Base-by-base conservation (phyloP, 1,140 invertebrate species). In the Sycophaga agraensis region DNA sequence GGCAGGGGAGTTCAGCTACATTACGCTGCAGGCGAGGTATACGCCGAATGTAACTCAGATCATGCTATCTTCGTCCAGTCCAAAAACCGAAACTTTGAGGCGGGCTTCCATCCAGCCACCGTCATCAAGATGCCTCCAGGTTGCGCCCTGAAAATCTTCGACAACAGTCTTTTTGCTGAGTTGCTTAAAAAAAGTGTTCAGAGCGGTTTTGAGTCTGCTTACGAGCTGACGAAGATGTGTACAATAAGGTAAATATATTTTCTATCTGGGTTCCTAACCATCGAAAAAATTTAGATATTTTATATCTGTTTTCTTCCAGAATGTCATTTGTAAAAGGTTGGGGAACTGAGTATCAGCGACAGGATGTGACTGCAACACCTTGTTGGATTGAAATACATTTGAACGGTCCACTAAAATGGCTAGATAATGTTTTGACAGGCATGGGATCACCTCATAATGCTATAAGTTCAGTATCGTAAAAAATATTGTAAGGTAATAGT, bases 281-380 rank as follows among this genome's bases (percentile, higher is more conserved):
- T n/a, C n/a, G n/a, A n/a, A n/a, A n/a, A n/a, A n/a, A n/a, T n/a
- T n/a, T n/a, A n/a, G n/a, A n/a, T n/a, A n/a, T n/a, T n/a, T n/a
- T n/a, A 16, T 24, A 14, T 45, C 21, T 26, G 4, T 53, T 50
- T 67, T 64, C 8, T 37, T 51, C 21, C 68, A 85, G 96, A 22
- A 97, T 98, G 90, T 96, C 93, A 66, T 98, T 98, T 82, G 95
- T 97, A 28, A 94, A 97, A 83, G 96, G 96, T n/a, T 98, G 96
- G 96, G 96, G 96, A 51, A 92, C 92, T 11, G 93, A 97, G 70
- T 97, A 98, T 81, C 90, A 92, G 66, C 86, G 96, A 40, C 94
- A 97, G 73, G 96, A 94, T 2, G 94, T 98, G 4, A 98, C 94
- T 0, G 94, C 92, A 31, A 98, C 96, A 2, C 96, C 96, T 4